Evolutionary conservation across 2,113 vertebrate genomes (phyloP).

Genomic region (Semicossyphus pulcher): DNA sequence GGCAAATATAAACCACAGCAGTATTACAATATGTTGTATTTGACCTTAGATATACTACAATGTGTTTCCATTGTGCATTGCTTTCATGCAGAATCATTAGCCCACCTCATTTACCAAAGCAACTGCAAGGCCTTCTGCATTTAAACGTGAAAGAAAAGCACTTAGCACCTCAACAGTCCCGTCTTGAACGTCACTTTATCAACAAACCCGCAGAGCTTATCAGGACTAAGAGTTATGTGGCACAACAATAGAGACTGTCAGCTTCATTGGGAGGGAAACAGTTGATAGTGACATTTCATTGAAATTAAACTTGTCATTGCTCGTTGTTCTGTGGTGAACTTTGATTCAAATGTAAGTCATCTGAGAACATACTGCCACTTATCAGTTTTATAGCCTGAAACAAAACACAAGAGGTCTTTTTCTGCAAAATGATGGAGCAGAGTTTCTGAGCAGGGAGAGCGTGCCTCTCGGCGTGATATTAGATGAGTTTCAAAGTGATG

Average conservation of each 20-base stretch:
- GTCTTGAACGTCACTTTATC: slow-evolving; percentile 10
- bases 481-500: slow-evolving; percentile 20
- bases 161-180: background rate
- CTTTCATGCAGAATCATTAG: slow-evolving; percentile 6
- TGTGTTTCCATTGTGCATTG: background rate
- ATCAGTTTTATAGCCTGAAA: slow-evolving; percentile 19
- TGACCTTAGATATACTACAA: too few species aligned
- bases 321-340: slow-evolving; percentile 21
- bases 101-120: slow-evolving; percentile 8
- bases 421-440: slow-evolving; percentile 2
- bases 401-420: slow-evolving; percentile 17
- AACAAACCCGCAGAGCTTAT: slow-evolving; percentile 8
- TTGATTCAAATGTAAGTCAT: slow-evolving; percentile 16
- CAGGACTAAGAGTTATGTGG: background rate
- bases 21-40: too few species aligned
- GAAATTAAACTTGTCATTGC: slow-evolving; percentile 6
- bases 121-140: slow-evolving; percentile 27
- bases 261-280: background rate
- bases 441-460: background rate
- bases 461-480: background rate
- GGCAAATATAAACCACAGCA: too few species aligned
- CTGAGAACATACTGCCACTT: slow-evolving; percentile 2
- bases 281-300: slow-evolving; percentile 22
- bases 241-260: slow-evolving; percentile 17
- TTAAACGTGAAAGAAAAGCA: background rate